Evolutionary conservation across 2,797 vertebrate species (phyloP), one percentile per base, ranked within the genome.

Genomic region (Lemur catta): DNA sequence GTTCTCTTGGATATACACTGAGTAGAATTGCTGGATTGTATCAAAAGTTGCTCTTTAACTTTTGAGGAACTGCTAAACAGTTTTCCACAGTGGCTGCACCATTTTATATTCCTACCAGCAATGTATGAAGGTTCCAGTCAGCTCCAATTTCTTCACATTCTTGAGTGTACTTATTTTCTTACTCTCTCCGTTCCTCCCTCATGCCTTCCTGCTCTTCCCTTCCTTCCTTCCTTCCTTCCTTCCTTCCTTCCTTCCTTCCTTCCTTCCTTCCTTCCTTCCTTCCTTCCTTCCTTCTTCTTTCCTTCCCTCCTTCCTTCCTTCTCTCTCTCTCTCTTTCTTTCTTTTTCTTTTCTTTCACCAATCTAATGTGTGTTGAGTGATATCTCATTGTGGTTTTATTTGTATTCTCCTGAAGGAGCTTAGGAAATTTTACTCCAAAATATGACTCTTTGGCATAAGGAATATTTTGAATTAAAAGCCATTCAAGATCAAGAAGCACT

Each of bases 261-360:
- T 20, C 6, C 41, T 41, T 5, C 41, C 6, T 41, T 41, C 41
- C 6, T 41, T 41, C 41, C 6, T n/a, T n/a, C 41, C 13, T 8
- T 38, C 28, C 4, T 6, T 13, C 17, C n/a, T n/a, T n/a, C n/a
- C n/a, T 17, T 8, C 2, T 12, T 18, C 8, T 9, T 7, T 46
- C 35, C 4, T 43, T 41, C 26, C 38, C 61, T 48, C 28, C 26
- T 28, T 52, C 6, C 6, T 57, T 46, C 13, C 1, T 74, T n/a
- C 13, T 43, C 30, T 46, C 43, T 43, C 43, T 43, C 8, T 43
- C 43, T 46, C 43, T 46, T 1, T 46, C 43, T 46, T 46, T 46
- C 10, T 11, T 46, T 41, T 46, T 46, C 43, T 46, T 3, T 74
- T 26, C 14, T 57, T 48, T n/a, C 0, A 80, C 33, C 6, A 48